Evolutionary conservation across 2,888 invertebrate genomes (phyloP).

Genomic region (Tineola bisselliella): DNA sequence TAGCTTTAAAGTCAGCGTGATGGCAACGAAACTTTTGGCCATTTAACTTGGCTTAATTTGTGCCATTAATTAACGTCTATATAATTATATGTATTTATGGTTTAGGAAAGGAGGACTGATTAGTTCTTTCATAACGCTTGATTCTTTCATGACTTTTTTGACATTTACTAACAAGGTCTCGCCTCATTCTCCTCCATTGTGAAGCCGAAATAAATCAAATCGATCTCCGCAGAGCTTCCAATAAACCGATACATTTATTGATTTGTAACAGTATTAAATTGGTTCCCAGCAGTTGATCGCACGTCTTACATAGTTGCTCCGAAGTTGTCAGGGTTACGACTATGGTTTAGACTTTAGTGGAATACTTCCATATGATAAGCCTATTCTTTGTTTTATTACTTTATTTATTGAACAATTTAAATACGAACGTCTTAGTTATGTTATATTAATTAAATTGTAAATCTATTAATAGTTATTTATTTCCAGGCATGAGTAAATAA

Average conservation of each 20-base stretch:
- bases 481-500: no score
- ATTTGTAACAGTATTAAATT: slow-evolving; percentile 67
- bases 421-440: not conserved
- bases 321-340: slow-evolving; percentile 6
- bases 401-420: not conserved
- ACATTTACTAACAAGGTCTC: slow-evolving; percentile 64
- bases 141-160: slow-evolving; percentile 39
- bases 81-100: not conserved
- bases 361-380: not conserved
- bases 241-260: slow-evolving; percentile 68
- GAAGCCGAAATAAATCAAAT: slow-evolving; percentile 60
- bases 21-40: no score
- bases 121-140: not conserved
- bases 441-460: not conserved
- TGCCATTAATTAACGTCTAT: not conserved
- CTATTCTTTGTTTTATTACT: not conserved
- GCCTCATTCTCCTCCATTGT: slow-evolving; percentile 48
- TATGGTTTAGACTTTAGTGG: not conserved
- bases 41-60: no score
- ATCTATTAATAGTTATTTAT: not conserved
- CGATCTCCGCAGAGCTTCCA: slow-evolving; percentile 62
- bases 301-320: slow-evolving; percentile 16
- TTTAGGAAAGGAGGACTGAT: not conserved
- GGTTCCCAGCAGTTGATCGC: slow-evolving; percentile 60
- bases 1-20: no score